These are phyloP conservation scores for Trachythela sp. DNA, from an alignment of 64 coral and sea anemone species.

Conservation along the genomic window DNA sequence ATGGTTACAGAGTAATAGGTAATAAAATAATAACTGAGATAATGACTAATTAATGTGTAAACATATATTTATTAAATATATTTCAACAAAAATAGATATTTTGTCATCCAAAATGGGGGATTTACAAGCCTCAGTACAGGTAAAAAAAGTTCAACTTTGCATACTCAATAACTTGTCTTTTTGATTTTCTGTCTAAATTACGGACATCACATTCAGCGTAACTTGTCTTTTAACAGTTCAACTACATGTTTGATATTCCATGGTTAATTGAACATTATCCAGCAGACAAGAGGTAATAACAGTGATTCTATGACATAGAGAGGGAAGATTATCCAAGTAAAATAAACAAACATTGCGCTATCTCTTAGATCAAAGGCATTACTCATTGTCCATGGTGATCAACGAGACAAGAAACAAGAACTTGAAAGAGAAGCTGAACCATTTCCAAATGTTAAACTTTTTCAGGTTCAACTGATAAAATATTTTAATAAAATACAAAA, in stretches of 20 bases:
- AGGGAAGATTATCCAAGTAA: background rate
- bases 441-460: slow-evolving; percentile 74
- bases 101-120: slow-evolving; percentile 81
- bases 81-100: slow-evolving; percentile 41
- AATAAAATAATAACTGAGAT: background rate
- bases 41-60: background rate
- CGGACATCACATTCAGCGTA: background rate
- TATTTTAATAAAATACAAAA: background rate
- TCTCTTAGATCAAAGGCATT: slow-evolving; percentile 68
- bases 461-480: slow-evolving; percentile 52
- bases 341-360: background rate
- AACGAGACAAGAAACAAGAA: slow-evolving; percentile 61
- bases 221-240: slow-evolving; percentile 67
- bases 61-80: background rate
- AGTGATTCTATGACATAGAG: background rate
- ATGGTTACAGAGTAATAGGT: background rate
- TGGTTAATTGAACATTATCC: slow-evolving; percentile 88
- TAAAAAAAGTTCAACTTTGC: background rate
- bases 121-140: slow-evolving; percentile 86
- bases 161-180: background rate
- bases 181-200: background rate
- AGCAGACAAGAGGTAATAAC: slow-evolving; percentile 64
- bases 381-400: slow-evolving; percentile 78
- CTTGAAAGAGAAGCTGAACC: slow-evolving; percentile 63
- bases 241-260: slow-evolving; percentile 87